Base-by-base conservation (phyloP, 2,888 invertebrate genomes). In the Ypsolopha scabrella region DNA sequence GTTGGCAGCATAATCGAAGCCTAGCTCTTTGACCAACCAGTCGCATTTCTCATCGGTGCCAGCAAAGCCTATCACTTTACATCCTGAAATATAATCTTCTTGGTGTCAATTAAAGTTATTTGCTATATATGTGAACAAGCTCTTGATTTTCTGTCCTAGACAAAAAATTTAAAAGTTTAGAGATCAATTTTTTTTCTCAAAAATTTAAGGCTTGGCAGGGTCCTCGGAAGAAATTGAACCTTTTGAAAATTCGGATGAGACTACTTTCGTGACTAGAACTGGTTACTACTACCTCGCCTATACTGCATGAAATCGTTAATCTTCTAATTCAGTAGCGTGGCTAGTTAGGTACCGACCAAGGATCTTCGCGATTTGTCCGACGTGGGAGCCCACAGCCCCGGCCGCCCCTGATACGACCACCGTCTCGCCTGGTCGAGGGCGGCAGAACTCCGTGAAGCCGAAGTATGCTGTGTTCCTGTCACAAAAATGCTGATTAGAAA, bases 311-410 rank as follows among this genome's bases (percentile, higher is more conserved):
- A 24, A 24, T 24, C 45, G n/a, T n/a, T n/a, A n/a, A n/a, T n/a
- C 13, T 24, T 35, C 11, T n/a, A 13, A 10, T 13, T 45, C 9
- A 39, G n/a, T n/a, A n/a, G n/a, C n/a, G n/a, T n/a, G n/a, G n/a
- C n/a, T n/a, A n/a, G 13, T 51, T 4, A 8, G 33, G 10, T 58
- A 82, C 89, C n/a, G n/a, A n/a, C n/a, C 91, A 67, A 90, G 83
- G 52, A 92, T 88, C 72, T 92, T 93, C 0, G 90, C 93, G 55
- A 94, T 91, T 75, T 93, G 93, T 11, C 93, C 93, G 3, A 92
- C 93, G 43, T 90, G 86, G 54, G 88, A 90, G 14, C 93, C 94
- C 4, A 93, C 92, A 8, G 92, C 93, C 6, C 93, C 93, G 0
- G 91, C 93, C 1, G 93, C 93, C 6, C 90, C 90, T 6, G 88